These are phyloP conservation scores for Myotis vivesi DNA, from an alignment of 2,797 vertebrate species.

Conservation along the genomic window DNA sequence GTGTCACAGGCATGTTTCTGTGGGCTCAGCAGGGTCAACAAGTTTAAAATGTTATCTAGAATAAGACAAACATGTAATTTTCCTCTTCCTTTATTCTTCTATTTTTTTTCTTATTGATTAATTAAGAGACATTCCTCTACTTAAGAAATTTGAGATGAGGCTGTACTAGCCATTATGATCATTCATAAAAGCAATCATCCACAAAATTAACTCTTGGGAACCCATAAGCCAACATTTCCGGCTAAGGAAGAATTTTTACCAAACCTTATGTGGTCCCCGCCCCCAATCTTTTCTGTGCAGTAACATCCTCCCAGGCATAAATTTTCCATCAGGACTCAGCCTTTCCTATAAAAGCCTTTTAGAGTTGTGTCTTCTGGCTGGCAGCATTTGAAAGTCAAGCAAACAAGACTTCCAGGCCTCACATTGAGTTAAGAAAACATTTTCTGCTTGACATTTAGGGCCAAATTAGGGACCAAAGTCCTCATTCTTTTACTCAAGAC, in stretches of 20 bases:
- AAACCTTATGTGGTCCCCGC: neutral
- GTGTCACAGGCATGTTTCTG: conserved; percentile 74
- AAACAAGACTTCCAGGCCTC: conserved; percentile 68
- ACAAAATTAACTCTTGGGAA: conserved; percentile 33
- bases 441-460: conserved; percentile 73
- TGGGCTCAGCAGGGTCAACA: conserved; percentile 77
- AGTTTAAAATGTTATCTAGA: conserved; percentile 74
- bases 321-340: conserved; percentile 36
- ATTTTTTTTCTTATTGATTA: conserved; percentile 76
- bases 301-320: conserved; percentile 29
- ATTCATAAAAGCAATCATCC: conserved; percentile 32
- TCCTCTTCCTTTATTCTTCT: conserved; percentile 50
- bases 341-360: conserved; percentile 50
- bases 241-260: conserved; percentile 19
- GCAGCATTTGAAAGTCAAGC: conserved; percentile 56
- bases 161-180: neutral
- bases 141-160: conserved; percentile 60
- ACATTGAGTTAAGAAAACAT: conserved; percentile 74
- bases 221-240: conserved; percentile 13
- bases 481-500: conserved; percentile 69
- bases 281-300: neutral
- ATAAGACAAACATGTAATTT: conserved; percentile 65
- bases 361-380: conserved; percentile 57
- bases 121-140: conserved; percentile 82
- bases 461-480: conserved; percentile 76